Evolutionary conservation across 2,797 vertebrate genomes (phyloP), one percentile per base, ranked within the genome.

Genomic region (Scolopax rusticola): DNA sequence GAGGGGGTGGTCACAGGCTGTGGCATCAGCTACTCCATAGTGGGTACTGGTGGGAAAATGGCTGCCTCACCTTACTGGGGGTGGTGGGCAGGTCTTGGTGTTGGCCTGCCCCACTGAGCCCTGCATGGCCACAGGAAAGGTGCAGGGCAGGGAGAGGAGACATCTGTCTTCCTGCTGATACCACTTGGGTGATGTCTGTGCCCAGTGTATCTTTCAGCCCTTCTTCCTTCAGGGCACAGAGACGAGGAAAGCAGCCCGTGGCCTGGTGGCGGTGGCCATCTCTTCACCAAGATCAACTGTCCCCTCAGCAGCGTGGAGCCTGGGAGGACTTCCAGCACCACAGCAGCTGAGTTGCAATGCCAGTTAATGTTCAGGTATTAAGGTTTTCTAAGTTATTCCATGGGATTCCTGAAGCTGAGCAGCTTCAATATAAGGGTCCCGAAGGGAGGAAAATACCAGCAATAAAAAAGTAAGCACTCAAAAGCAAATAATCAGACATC

Each of bases 191-290:
- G 15, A 24, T 27, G 17, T 38, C 25, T 70, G 30, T 64, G 56
- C n/a, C 4, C 21, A 28, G 25, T 12, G 30, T 4, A 4, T 40
- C n/a, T 41, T 51, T 67, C 9, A 43, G 12, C 10, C 20, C 20
- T 27, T n/a, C 45, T 40, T 45, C 28, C 28, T 45, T 50, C 65
- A 23, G 25, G 21, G 32, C 18, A 33, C 32, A 32, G 51, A 50
- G 40, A 3, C 0, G 3, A 59, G 73, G 40, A 45, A 47, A 56
- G 21, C 1, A 1, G 38, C 24, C 19, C 2, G 1, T 11, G 45
- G 43, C 19, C 2, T 0, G 19, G 41, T 38, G 41, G 47, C 1
- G 0, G 64, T 14, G 70, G 60, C 33, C 19, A 15, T 12, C 19
- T 18, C n/a, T 84, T 16, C 0, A 1, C 48, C 21, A 25, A 36